Evolutionary conservation across 2,797 vertebrate genomes (phyloP), one percentile per base, ranked within the genome.

Genomic region (Pitangus sulphuratus): DNA sequence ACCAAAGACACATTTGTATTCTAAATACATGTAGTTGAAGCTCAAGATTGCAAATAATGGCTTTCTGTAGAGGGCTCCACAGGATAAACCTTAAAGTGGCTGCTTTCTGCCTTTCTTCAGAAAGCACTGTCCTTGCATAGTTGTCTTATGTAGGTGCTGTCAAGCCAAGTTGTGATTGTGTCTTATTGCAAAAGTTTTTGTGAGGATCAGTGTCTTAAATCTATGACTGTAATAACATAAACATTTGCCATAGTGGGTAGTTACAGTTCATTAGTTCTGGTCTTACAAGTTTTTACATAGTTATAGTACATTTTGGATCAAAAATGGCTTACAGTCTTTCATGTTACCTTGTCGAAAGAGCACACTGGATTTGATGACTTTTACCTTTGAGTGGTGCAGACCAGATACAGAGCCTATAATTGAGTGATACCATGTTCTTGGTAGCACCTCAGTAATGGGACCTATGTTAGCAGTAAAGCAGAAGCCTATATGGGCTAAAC

Each of bases 41-140:
- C 78, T 95, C 8, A 18, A 72, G 51, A 92, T 80, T 91, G 80
- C 71, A 95, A 89, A 85, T 84, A 53, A 35, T 84, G 53, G 18
- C 25, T 47, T 96, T 96, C 61, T 61, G 14, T 80, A 74, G 56
- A 68, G 70, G 22, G 19, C 68, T 94, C 60, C 65, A 50, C 35
- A 80, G 66, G 86, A 53, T 19, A 53, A 94, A 71, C 45, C 25
- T 78, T 4, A 1, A 35, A 94, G 79, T 65, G n/a, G 60, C 47
- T 42, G 50, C 33, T 92, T 94, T 96, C 76, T 84, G 39, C 30
- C 8, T 90, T 87, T 66, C 21, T 57, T 82, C 26, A 58, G 60
- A 77, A 84, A 76, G 15, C 3, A 2, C 0, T 0, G 4, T 48
- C 5, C 7, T 74, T 77, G 19, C 1, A 3, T 37, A 28, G 15